Base-by-base conservation (phyloP, 2,888 invertebrate genomes). In the Lasioglossum pauxillum region DNA sequence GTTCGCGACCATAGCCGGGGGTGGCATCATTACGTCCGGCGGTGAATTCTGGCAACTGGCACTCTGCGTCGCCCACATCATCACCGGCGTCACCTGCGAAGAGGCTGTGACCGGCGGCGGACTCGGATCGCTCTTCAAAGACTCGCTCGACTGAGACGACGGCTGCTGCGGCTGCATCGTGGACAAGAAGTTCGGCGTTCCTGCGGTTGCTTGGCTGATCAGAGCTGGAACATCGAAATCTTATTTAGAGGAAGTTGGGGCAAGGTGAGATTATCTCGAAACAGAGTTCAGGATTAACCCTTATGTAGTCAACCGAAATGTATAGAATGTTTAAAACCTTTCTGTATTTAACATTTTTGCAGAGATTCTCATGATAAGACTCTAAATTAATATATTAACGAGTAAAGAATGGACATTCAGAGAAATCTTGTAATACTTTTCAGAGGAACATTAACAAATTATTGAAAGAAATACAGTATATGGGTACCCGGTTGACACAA, bases 11-110 rank as follows among this genome's bases (percentile, higher is more conserved):
- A 97, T 96, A 80, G 96, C 96, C 31, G 96, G 96, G 2, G 97
- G 97, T 80, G 97, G 97, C 93, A 97, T 97, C 97, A 97, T 97
- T 95, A 97, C 97, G 93, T 97, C 96, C 91, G 97, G 95, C 87
- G 96, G 82, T 0, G 92, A 82, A 31, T 86, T 91, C 64, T 93
- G 93, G 85, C 93, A 93, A 76, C 82, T 90, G 0, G 90, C 69
- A 60, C 88, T 86, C 27, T 90, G 92, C 10, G 91, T 57, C 8
- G 94, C 86, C 95, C 95, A 95, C 91, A 95, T 91, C 94, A 95
- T 95, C 23, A 94, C 93, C 0, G 95, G 93, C 0, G 94, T 93
- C 38, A 94, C 94, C 80, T 94, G 93, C 12, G 90, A 78, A 0
- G 92, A 72, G 19, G 91, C 74, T 5, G 89, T 86, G 5, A 90